Evolutionary conservation across 1,140 invertebrate species (phyloP), one percentile per base, ranked within the genome.

Genomic region (Pristionchus pacificus): DNA sequence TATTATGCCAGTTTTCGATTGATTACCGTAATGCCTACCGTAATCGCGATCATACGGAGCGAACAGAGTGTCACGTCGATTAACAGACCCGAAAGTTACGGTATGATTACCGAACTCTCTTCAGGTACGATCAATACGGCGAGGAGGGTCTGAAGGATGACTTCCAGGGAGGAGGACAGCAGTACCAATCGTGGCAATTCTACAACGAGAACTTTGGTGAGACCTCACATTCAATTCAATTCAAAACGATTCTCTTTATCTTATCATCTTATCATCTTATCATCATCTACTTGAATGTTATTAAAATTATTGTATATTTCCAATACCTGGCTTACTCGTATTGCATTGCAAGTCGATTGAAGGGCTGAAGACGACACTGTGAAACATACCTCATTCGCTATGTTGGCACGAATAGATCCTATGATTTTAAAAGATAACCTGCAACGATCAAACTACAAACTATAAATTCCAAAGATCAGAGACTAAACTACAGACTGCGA

Each of bases 131-230:
- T 84, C 77, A 89, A 29, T 89, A 90, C 85, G 92, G 92, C 24
- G 91, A 92, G 80, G 88, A 90, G 71, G 88, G 88, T 19, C 84
- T 90, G 19, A 86, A 87, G 60, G 86, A 88, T 64, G 84, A 87
- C 66, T 78, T 77, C 72, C 87, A 88, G 31, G 65, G n/a, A 69
- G 24, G 76, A 82, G 58, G 85, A 86, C 15, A 71, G 83, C 24
- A 84, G 85, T 93, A 91, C 83, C 90, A 92, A 77, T 89, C 89
- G 33, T 93, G 91, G 87, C 89, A 88, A 75, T 92, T 92, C 81
- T 92, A 93, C 81, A 87, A 90, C 67, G 89, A 92, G 80, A 90
- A 91, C 80, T 93, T 93, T 88, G 92, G 91, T 87, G 79, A 67
- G 68, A 24, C 60, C 38, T 25, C 28, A 33, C 64, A 70, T 72